phyloP scores from a whole-genome alignment of 92 coral and sea anemone genomes.

The Parazoanthus swiftii region DNA sequence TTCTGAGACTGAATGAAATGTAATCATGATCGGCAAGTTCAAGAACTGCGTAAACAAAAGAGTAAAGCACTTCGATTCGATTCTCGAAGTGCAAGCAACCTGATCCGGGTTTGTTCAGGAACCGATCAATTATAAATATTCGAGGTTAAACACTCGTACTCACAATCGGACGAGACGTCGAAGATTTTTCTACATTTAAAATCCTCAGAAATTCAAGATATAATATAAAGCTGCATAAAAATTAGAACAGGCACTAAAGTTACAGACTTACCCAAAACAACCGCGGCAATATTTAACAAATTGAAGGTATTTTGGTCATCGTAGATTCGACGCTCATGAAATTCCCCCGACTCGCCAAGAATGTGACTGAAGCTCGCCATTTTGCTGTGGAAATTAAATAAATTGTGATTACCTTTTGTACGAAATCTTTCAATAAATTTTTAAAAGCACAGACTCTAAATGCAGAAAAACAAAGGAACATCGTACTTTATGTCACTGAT shows the following conservation, averaged over 20 bases:
- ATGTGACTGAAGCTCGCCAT: slow-evolving; percentile 71
- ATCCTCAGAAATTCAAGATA: not conserved
- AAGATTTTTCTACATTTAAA: not conserved
- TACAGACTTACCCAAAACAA: slow-evolving; percentile 73
- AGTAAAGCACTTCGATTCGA: not conserved
- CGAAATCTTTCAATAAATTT: not conserved
- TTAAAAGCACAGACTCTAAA: not conserved
- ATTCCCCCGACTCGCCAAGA: slow-evolving; percentile 80
- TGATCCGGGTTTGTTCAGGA: not conserved
- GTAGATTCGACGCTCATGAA: slow-evolving; percentile 92
- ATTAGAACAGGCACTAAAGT: not conserved
- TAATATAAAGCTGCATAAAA: not conserved
- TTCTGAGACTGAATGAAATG: not conserved
- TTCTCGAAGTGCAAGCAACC: not conserved
- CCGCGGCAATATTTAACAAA: slow-evolving; percentile 79
- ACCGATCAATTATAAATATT: not conserved
- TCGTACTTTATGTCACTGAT: too few species aligned
- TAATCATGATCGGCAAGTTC: not conserved
- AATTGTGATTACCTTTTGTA: not conserved
- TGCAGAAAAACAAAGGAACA: not conserved
- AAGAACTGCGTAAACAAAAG: not conserved
- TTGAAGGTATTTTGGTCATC: slow-evolving; percentile 93
- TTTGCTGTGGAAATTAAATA: slow-evolving; percentile 51
- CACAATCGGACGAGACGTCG: not conserved
- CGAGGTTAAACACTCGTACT: not conserved